Percentiles rank a stretch among this genome's conserved stretches.
phyloP scores from a whole-genome alignment of 2,113 vertebrate species.

The Megaleporinus macrocephalus region DNA sequence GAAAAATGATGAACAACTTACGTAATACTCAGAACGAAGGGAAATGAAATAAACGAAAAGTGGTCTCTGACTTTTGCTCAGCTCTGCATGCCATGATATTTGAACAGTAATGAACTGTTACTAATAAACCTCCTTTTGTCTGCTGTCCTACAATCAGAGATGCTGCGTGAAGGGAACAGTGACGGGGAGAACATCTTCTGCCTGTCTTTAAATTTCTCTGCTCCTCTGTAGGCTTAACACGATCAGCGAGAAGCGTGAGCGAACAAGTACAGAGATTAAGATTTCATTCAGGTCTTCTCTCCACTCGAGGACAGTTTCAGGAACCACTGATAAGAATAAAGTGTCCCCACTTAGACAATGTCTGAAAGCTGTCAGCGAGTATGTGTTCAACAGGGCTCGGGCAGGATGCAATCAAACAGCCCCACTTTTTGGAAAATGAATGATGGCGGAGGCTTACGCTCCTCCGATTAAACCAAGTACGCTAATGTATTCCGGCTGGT shows the following conservation, averaged over 20 bases:
- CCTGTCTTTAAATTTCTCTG: background rate
- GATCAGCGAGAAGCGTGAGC: background rate
- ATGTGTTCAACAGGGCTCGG: conserved; percentile 10
- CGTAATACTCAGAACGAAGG: too few species aligned
- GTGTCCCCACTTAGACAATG: conserved; percentile 9
- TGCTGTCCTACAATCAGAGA: background rate
- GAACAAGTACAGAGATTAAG: conserved; percentile 2
- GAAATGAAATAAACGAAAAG: too few species aligned
- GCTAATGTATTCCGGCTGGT: conserved; percentile 19
- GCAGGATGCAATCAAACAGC: conserved; percentile 18
- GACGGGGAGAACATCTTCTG: background rate
- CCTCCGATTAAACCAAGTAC: conserved; percentile 18
- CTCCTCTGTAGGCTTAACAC: background rate
- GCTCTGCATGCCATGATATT: too few species aligned
- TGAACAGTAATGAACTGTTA: too few species aligned
- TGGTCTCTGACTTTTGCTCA: too few species aligned
- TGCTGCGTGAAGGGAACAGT: background rate
- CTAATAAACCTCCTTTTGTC: too few species aligned
- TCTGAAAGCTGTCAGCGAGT: background rate
- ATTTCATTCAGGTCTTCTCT: conserved; percentile 19
- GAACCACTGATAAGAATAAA: background rate
- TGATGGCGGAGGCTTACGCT: background rate
- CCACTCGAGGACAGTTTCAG: background rate
- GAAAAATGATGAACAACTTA: too few species aligned
- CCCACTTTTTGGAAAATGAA: conserved; percentile 18